Percentiles rank a stretch among this genome's conserved stretches.
phyloP scores from a whole-genome alignment of 2,113 vertebrate genomes.

The Atrichornis clamosus region DNA sequence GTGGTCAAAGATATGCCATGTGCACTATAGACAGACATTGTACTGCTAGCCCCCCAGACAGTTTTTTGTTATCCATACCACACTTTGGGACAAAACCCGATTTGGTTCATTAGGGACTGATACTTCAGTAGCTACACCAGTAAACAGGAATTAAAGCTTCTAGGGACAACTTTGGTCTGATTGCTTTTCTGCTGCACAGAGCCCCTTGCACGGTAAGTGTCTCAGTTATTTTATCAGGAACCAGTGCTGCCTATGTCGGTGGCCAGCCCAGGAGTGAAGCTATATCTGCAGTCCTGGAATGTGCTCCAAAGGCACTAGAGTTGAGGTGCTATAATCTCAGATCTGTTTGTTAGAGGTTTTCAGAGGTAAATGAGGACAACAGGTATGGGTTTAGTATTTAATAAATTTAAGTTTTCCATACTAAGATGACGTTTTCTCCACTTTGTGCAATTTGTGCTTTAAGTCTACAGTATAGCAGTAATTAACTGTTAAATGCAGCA shows the following conservation, averaged over 20 bases:
- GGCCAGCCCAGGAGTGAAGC: no score
- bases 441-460: not conserved
- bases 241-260: not conserved
- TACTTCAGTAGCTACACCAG: not conserved
- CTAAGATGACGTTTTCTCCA: not conserved
- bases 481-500: not conserved
- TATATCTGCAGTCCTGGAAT: not conserved
- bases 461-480: not conserved
- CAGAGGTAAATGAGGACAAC: not conserved
- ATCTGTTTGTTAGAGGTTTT: not conserved
- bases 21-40: not conserved
- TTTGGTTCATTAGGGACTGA: not conserved
- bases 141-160: not conserved
- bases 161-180: not conserved
- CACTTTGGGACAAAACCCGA: not conserved
- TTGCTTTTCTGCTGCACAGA: not conserved
- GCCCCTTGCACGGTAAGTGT: not conserved
- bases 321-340: not conserved
- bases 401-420: not conserved
- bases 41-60: not conserved
- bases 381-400: not conserved
- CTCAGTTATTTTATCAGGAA: not conserved
- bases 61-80: not conserved
- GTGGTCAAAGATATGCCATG: rapidly evolving
- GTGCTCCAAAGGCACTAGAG: rapidly evolving